phyloP scores from a whole-genome alignment of 35 echinoderm and acorn worm species.

The Ptychodera flava region DNA sequence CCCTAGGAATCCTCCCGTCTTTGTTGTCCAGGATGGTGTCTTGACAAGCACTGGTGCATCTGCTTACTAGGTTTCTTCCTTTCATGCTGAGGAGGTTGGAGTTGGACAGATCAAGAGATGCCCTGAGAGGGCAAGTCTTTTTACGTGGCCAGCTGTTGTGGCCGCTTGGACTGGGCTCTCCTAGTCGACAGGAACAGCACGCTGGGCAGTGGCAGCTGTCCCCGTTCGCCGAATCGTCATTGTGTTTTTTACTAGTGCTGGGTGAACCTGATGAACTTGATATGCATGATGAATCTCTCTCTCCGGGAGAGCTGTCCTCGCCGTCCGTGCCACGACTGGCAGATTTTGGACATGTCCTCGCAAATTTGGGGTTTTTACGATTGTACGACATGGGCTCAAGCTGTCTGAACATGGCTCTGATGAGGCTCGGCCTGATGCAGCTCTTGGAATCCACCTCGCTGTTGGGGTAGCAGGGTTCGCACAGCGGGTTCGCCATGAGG shows the following conservation, averaged over 20 bases:
- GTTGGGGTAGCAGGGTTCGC: slow-evolving; percentile 9
- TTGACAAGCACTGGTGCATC: neutral
- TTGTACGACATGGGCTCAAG: neutral
- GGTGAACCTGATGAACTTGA: neutral
- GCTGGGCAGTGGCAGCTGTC: slow-evolving; percentile 85
- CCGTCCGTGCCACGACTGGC: neutral
- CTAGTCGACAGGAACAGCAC: slow-evolving; percentile 72
- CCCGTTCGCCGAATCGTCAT: neutral
- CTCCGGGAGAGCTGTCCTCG: neutral
- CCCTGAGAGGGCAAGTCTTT: slow-evolving; percentile 69
- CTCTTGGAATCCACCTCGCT: slow-evolving; percentile 82
- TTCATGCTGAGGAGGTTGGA: neutral
- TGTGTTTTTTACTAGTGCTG: neutral
- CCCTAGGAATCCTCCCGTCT: neutral
- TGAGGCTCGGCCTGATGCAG: slow-evolving; percentile 85
- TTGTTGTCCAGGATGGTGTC: neutral
- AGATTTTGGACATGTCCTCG: neutral
- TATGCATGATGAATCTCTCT: neutral
- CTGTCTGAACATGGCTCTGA: slow-evolving; percentile 59
- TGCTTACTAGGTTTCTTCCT: neutral
- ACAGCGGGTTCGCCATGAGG: neutral
- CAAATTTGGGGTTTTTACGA: neutral
- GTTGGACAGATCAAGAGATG: slow-evolving; percentile 16
- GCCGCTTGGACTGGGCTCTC: slow-evolving; percentile 25
- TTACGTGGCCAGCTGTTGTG: slow-evolving; percentile 86